Base-by-base conservation (phyloP, 1,140 invertebrate genomes). In the Drosophila pruinosa region DNA sequence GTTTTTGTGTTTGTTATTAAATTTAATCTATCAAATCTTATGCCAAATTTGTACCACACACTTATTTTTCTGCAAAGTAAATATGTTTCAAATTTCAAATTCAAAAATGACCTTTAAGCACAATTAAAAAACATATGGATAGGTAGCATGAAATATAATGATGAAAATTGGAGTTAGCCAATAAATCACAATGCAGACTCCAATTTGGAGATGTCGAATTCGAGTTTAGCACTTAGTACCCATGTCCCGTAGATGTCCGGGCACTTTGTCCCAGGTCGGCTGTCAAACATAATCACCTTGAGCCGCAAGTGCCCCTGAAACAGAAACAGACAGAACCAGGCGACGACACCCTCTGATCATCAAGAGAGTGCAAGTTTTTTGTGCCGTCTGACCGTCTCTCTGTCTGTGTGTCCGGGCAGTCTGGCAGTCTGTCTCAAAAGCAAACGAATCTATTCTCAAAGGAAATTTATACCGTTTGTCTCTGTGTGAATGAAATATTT, bases 241-340 rank as follows among this genome's bases (percentile, higher is more conserved):
- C 75, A 75, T 83, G 79, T 82, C 79, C 79, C 76, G 79, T 86
- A 62, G 52, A 45, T 34, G 79, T 78, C 62, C 63, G 59, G 65
- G 58, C 65, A 22, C 43, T 22, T 68, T 75, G 77, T 88, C 82
- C 82, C 82, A 73, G 72, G 78, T 59, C 82, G 82, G 75, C 82
- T 88, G 82, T 88, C 82, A 88, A 88, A 82, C 68, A 75, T 88
- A 88, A 88, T 88, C 82, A 88, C 82, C 82, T 88, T 68, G 69
- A 63, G 62, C 65, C 75, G 15, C 64, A 58, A 64, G 19, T 45
- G 36, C 36, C 57, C 50, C 36, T 15, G 39, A 41, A 70, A 56
- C 12, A 5, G 10, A n/a, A n/a, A 28, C 12, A 14, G 7, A 43
- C 45, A 57, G 47, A 28, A 52, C 45, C 63, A 17, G 21, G 45